Conservation (phyloP, 2,888 invertebrate genomes). For the Cerceris rybyensis region DNA sequence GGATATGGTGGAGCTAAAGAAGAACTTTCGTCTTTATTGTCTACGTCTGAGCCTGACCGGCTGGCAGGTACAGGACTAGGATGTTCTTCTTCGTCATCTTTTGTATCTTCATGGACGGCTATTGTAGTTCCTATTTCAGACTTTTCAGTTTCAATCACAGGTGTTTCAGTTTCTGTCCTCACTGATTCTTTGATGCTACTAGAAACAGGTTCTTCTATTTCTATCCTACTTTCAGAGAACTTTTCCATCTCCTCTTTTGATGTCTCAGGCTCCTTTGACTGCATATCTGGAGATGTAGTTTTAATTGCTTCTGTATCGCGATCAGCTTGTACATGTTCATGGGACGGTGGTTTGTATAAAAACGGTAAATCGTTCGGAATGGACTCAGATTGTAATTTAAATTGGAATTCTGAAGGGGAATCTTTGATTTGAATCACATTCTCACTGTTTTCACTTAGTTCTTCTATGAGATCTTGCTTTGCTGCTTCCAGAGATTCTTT, state of each 20-base stretch:
- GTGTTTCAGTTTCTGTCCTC: neutral
- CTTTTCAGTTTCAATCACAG: constrained; percentile 60
- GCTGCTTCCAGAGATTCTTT: constrained; percentile 88
- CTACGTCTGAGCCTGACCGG: constrained; percentile 77
- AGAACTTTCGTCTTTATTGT: constrained; percentile 71
- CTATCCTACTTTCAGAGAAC: constrained; percentile 44
- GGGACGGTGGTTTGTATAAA: constrained; percentile 81
- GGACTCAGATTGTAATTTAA: constrained; percentile 85
- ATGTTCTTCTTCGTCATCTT: constrained; percentile 60
- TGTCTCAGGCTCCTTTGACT: constrained; percentile 54
- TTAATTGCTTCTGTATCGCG: constrained; percentile 50
- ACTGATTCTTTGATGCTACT: constrained; percentile 41
- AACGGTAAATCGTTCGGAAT: constrained; percentile 85
- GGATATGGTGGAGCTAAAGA: constrained; percentile 73
- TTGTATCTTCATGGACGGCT: constrained; percentile 59
- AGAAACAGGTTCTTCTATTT: constrained; percentile 22
- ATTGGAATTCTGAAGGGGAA: constrained; percentile 89
- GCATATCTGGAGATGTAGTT: constrained; percentile 66
- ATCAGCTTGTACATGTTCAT: constrained; percentile 69
- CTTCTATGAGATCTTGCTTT: constrained; percentile 87
- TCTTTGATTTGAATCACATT: constrained; percentile 84
- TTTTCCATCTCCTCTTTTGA: constrained; percentile 14
- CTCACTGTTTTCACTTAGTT: constrained; percentile 86
- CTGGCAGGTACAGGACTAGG: constrained; percentile 71
- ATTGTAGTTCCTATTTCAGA: constrained; percentile 42